Conservation (phyloP, 2,113 vertebrate species). For the Ophiodon elongatus region DNA sequence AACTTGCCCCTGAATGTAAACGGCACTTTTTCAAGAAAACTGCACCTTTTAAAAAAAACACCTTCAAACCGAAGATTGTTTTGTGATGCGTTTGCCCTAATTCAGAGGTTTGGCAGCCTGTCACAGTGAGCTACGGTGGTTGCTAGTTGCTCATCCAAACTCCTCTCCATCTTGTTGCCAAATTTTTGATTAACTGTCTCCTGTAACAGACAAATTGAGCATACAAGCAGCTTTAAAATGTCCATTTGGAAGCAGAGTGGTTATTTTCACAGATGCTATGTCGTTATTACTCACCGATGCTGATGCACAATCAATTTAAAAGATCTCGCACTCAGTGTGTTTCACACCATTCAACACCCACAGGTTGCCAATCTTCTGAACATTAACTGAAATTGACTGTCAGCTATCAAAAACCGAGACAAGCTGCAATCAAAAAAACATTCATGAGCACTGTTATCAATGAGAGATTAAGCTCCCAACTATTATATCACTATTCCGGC, state of each 20-base stretch:
- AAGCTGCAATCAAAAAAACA: background rate
- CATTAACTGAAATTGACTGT: constrained; percentile 5
- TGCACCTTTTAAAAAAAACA: background rate
- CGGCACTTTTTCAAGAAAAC: background rate
- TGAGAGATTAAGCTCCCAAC: background rate
- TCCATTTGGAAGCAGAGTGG: background rate
- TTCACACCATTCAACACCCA: background rate
- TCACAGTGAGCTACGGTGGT: background rate
- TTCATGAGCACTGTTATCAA: background rate
- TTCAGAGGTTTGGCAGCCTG: background rate
- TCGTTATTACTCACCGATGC: constrained; percentile 9
- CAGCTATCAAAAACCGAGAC: background rate
- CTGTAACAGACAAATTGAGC: background rate
- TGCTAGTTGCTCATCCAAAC: background rate
- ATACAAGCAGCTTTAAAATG: constrained; percentile 9
- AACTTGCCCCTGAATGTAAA: background rate
- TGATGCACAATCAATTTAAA: constrained; percentile 11
- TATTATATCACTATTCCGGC: background rate
- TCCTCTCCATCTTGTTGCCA: background rate
- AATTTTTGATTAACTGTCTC: background rate
- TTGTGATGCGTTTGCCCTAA: background rate
- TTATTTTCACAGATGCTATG: background rate
- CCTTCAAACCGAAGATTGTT: background rate
- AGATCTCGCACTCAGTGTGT: background rate
- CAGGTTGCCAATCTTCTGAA: background rate